Evolutionary conservation across 2,888 invertebrate species (phyloP).

Genomic region (Augochlorella aurata): DNA sequence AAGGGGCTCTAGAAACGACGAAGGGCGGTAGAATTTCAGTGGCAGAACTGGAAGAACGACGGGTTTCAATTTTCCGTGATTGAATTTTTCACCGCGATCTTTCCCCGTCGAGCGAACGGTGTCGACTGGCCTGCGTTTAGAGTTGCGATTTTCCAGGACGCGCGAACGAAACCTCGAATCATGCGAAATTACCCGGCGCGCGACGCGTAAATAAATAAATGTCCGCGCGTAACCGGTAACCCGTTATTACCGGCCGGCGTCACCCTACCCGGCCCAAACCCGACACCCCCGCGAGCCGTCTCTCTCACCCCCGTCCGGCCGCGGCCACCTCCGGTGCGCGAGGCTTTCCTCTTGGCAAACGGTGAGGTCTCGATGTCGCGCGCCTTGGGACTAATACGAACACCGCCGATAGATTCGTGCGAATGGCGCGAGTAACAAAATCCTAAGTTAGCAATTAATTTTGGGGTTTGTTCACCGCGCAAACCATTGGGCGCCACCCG

Average conservation of each 20-base stretch:
- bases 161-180: constrained; percentile 74
- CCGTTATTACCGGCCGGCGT: constrained; percentile 75
- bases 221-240: constrained; percentile 74
- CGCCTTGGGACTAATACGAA: too few species aligned
- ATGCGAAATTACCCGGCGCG: constrained; percentile 69
- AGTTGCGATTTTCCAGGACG: constrained; percentile 68
- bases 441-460: too few species aligned
- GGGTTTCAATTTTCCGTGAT: background rate
- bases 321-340: constrained; percentile 19
- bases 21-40: background rate
- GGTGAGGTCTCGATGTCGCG: too few species aligned
- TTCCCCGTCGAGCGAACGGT: constrained; percentile 20
- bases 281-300: constrained; percentile 46
- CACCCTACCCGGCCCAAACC: constrained; percentile 65
- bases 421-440: too few species aligned
- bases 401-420: too few species aligned
- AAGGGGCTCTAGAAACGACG: background rate
- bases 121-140: constrained; percentile 51
- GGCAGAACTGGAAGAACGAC: background rate
- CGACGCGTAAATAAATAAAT: constrained; percentile 77
- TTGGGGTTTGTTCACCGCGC: too few species aligned
- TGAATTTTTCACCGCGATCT: background rate
- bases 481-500: too few species aligned
- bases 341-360: constrained; percentile 30
- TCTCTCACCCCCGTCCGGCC: background rate